Conservation (phyloP, 2,888 invertebrate species). For the Patella ulyssiponensis region DNA sequence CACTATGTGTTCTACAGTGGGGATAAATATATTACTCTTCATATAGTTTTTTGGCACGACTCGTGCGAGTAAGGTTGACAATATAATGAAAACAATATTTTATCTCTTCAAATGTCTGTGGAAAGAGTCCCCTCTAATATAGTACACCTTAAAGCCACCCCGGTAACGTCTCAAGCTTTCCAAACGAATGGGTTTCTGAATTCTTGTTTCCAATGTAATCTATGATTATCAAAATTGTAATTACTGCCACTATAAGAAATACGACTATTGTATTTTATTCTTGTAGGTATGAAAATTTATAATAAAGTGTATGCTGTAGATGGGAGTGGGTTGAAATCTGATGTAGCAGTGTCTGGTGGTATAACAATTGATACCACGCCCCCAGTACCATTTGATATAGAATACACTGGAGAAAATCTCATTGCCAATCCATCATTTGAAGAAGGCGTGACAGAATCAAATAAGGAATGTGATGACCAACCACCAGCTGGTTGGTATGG, state of each 20-base stretch:
- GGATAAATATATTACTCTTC: too few species aligned
- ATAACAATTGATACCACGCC: slow-evolving; percentile 44
- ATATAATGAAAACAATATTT: too few species aligned
- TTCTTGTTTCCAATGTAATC: too few species aligned
- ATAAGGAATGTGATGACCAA: slow-evolving; percentile 22
- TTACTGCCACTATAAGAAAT: background rate
- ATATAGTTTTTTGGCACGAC: too few species aligned
- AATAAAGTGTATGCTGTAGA: slow-evolving; percentile 46
- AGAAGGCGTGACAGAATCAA: background rate
- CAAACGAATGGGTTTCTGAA: too few species aligned
- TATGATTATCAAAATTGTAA: too few species aligned
- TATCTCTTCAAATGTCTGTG: too few species aligned
- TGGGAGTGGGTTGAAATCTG: slow-evolving; percentile 40
- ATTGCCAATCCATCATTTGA: slow-evolving; percentile 30
- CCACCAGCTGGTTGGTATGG: slow-evolving; percentile 19
- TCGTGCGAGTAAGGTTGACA: too few species aligned
- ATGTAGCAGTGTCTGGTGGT: slow-evolving; percentile 45
- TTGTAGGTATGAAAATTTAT: slow-evolving; percentile 38
- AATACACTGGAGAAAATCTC: background rate
- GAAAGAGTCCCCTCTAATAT: too few species aligned
- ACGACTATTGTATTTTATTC: background rate
- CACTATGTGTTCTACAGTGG: too few species aligned
- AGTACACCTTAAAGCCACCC: too few species aligned
- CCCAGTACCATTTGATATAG: slow-evolving; percentile 33
- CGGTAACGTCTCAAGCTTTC: too few species aligned